A percentile compares a stretch with the other conserved stretches of the same genome.
phyloP scores from a whole-genome alignment of 30 jellyfish, hydroid and myxozoan species.

The Calvadosia cruxmelitensis region DNA sequence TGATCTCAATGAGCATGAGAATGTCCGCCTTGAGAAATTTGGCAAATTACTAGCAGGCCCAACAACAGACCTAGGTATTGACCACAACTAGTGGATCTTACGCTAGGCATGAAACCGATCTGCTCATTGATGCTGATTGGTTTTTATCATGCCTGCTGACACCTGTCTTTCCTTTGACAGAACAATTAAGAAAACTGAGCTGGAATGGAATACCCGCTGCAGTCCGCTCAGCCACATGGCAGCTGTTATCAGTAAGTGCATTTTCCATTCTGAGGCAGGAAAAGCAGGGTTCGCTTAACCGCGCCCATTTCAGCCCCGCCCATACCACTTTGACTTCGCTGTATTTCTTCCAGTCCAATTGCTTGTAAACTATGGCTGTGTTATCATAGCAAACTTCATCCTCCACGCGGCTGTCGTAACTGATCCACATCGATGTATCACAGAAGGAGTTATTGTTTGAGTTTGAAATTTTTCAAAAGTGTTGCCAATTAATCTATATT shows the following conservation, averaged over 20 bases:
- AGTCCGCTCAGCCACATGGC: slow-evolving; percentile 74
- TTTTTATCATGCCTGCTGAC: too few relatives aligned
- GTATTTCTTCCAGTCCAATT: background rate
- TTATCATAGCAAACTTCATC: too few relatives aligned
- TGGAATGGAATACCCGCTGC: slow-evolving; percentile 87
- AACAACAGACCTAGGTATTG: slow-evolving; percentile 83
- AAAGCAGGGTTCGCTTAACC: too few relatives aligned
- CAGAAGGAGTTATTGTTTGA: too few relatives aligned
- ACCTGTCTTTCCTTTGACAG: slow-evolving; percentile 8
- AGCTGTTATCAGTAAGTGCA: slow-evolving; percentile 80
- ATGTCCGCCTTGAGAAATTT: slow-evolving; percentile 65
- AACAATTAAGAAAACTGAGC: slow-evolving; percentile 70
- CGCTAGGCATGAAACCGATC: too few relatives aligned
- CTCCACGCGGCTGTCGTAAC: too few relatives aligned
- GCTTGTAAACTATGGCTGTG: background rate
- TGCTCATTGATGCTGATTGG: too few relatives aligned
- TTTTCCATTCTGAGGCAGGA: too few relatives aligned
- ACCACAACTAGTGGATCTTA: too few relatives aligned
- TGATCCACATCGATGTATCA: too few relatives aligned
- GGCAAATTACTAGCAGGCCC: slow-evolving; percentile 93
- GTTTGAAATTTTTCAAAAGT: too few relatives aligned
- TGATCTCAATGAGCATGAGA: slow-evolving; percentile 83
- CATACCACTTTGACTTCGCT: background rate
- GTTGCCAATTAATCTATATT: too few relatives aligned
- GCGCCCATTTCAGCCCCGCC: background rate